Evolutionary conservation across 2,888 invertebrate species (phyloP).

Genomic region (Tolmerus cingulatus): DNA sequence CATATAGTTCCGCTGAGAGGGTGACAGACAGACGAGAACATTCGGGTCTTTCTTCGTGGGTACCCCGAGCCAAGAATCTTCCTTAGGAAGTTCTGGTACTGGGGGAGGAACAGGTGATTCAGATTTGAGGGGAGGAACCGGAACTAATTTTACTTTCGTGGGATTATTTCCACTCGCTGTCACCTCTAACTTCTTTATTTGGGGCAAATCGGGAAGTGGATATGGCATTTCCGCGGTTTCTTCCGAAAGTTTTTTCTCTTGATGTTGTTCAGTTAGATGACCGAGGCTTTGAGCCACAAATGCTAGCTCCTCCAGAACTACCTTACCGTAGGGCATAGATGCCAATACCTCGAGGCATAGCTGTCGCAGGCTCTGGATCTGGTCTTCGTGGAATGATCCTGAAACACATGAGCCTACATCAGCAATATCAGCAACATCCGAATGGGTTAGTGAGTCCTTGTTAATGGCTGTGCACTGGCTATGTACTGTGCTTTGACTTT

Average conservation of each 20-base stretch:
- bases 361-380: constrained; percentile 67
- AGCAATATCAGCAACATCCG: constrained; percentile 67
- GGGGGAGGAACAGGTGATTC: constrained; percentile 58
- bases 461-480: constrained; percentile 73
- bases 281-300: constrained; percentile 67
- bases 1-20: constrained; percentile 72
- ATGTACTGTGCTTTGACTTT: constrained; percentile 65
- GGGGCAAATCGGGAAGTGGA: constrained; percentile 65
- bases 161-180: background rate
- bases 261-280: constrained; percentile 46
- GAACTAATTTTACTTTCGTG: constrained; percentile 49
- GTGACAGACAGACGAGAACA: constrained; percentile 74
- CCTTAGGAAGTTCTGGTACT: constrained; percentile 59
- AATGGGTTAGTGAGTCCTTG: constrained; percentile 61
- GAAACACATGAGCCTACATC: constrained; percentile 62
- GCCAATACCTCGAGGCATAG: constrained; percentile 72
- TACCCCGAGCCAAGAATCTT: constrained; percentile 68
- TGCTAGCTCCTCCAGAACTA: constrained; percentile 74
- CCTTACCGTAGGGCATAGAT: constrained; percentile 74
- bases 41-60: constrained; percentile 70
- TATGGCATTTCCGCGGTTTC: constrained; percentile 61
- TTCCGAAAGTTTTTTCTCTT: constrained; percentile 34
- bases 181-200: constrained; percentile 63
- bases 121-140: constrained; percentile 49
- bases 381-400: constrained; percentile 45